Evolutionary conservation across 2,113 vertebrate genomes (phyloP).

Genomic region (Sterrhoptilus dennistouni): DNA sequence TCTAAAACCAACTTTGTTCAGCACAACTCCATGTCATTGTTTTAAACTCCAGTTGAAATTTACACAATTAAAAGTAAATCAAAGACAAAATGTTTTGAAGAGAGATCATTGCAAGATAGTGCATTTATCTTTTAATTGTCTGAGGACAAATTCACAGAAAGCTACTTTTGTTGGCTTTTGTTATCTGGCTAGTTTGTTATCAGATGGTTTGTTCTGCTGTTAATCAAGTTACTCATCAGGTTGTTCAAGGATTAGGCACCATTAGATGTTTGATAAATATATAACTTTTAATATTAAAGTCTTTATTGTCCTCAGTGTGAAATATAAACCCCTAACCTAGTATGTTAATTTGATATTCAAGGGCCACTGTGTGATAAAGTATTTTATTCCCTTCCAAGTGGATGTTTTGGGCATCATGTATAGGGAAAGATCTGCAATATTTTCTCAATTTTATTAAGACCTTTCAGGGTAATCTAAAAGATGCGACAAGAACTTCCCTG

Average conservation of each 20-base stretch:
- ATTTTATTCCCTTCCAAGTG: not conserved
- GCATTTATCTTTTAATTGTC: conserved; percentile 58
- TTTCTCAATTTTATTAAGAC: not conserved
- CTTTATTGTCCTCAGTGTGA: not conserved
- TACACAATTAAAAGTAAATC: conserved; percentile 59
- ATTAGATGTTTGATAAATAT: conserved; percentile 31
- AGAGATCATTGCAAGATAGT: conserved; percentile 4
- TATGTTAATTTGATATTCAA: not conserved
- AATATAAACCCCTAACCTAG: not conserved
- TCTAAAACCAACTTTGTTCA: not conserved
- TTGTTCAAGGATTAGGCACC: conserved; percentile 38
- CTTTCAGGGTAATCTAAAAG: not conserved
- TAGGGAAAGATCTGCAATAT: not conserved
- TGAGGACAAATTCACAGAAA: conserved; percentile 27
- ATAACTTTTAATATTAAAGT: not conserved
- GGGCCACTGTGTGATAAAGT: not conserved
- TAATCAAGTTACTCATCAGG: conserved; percentile 37
- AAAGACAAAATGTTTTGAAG: conserved; percentile 46
- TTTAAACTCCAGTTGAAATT: conserved; percentile 27
- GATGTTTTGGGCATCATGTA: not conserved
- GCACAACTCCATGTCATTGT: not conserved
- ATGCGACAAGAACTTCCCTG: not conserved
- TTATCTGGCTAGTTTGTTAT: not conserved
- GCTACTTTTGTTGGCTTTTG: conserved; percentile 19
- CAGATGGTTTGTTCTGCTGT: conserved; percentile 32